Conservation (phyloP, 2,888 invertebrate genomes). For the Acrobasis suavella region DNA sequence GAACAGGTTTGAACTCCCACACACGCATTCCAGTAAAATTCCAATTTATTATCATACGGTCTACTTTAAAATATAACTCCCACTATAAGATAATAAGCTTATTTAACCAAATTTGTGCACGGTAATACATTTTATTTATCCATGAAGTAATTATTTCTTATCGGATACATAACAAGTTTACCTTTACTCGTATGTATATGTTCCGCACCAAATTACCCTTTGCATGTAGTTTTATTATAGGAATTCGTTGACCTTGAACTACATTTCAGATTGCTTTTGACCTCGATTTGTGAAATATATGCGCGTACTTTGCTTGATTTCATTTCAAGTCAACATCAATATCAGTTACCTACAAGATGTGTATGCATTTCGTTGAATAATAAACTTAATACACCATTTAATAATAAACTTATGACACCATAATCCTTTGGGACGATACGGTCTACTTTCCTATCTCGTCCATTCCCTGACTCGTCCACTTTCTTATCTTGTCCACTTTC, state of each 20-base stretch:
- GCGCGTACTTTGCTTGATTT: conserved; percentile 8
- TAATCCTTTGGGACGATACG: too few species aligned
- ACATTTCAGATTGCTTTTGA: conserved; percentile 20
- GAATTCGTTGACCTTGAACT: background rate
- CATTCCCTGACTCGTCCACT: too few species aligned
- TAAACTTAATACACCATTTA: too few species aligned
- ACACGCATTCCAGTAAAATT: background rate
- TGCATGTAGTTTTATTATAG: too few species aligned
- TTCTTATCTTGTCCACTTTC: too few species aligned
- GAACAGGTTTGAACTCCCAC: conserved; percentile 13
- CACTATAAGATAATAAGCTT: too few species aligned
- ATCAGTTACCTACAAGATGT: background rate
- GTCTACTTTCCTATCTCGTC: too few species aligned
- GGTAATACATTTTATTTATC: too few species aligned
- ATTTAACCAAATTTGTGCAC: too few species aligned
- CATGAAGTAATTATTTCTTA: background rate
- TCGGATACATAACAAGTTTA: background rate
- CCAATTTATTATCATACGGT: background rate
- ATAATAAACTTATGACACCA: too few species aligned
- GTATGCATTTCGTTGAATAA: background rate
- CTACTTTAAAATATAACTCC: too few species aligned
- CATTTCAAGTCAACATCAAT: conserved; percentile 10
- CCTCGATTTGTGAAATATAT: conserved; percentile 12
- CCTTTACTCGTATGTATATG: background rate
- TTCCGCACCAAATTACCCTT: background rate